Base-by-base conservation (phyloP, 1,140 invertebrate genomes). In the Daktulosphaira vitifoliae region DNA sequence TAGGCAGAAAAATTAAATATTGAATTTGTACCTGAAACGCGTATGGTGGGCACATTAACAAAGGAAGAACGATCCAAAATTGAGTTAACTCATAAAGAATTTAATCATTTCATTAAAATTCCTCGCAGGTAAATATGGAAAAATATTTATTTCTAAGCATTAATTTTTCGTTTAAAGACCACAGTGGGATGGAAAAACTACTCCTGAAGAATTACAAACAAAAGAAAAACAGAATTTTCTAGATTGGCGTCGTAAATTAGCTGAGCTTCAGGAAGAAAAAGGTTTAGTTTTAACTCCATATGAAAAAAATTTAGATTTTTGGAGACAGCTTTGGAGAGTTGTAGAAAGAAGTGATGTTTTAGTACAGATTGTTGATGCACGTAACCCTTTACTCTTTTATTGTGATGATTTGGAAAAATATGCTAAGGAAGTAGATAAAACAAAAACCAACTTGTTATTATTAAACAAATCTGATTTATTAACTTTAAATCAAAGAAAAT, bases 291-390 rank as follows among this genome's bases (percentile, higher is more conserved):
- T 98, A 59, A 99, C 96, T 3, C 97, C 96, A 0, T 99, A 96
- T 78, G 97, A 99, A 73, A 90, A 93, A 70, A 99, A 99, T 78
- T 76, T 99, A 16, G 95, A 99, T 74, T 91, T 98, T 68, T 99
- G 97, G 97, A 81, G 95, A 44, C 96, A 99, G 75, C 75, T 99
- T 6, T 99, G 97, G 97, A 81, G 96, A 70, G 96, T 99, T 1
- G 82, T 99, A 16, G 97, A 99, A 75, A 85, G 90, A 70, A 84
- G 92, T 73, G 92, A 99, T 78, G 81, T 99, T 46, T 78, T 99
- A 26, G 84, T 98, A 11, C 92, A 98, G 74, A 93, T 99, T 70
- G 85, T 99, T 0, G 97, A 99, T 81, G 94, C 92, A 1, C 80
- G 97, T 70, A 98, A 99, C 81, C 96, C 96, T 2, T 74, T 98